Evolutionary conservation across 2,113 vertebrate species (phyloP), one percentile per base, ranked within the genome.

Genomic region (Psittacula cyanocephala): DNA sequence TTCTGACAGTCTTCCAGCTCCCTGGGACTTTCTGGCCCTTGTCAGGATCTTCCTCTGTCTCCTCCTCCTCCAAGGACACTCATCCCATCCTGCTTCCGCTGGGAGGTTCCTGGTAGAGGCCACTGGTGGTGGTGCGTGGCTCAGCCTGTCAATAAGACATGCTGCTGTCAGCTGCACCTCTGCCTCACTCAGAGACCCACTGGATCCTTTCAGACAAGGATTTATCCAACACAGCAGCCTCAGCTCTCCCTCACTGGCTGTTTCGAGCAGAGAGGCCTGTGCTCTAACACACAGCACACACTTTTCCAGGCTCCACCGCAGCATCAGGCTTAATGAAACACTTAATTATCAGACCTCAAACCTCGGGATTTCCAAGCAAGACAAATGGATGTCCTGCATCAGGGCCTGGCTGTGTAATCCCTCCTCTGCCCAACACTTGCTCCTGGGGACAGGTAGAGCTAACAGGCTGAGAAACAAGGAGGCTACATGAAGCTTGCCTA

Each of bases 261-360:
- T 72, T 95, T 41, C 43, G n/a, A 88, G 77, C 72, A 75, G 29
- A 70, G 31, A 50, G 43, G 46, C 44, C 55, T 14, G 17, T 5
- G 5, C 80, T 93, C 60, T 52, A 70, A 88, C 37, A 59, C 43
- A 46, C 20, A 64, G 71, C 77, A 79, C 88, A 53, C 37, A 52
- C 47, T 93, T 95, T 91, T 93, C 68, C 85, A 93, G 94, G 55
- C 79, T 94, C 64, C 93, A 93, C 77, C 2, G 0, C 82, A 86
- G 74, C 11, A 3, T 91, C 87, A 53, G 53, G 53, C 74, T 88
- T 93, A 95, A 96, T 94, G 93, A 96, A 97, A 95, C 93, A 95
- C 95, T 91, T 91, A 91, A 92, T 95, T 95, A 92, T 46, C 77
- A 93, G 52, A 86, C 80, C 57, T 81, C 86, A 81, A 71, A 71